Conservation (phyloP, 2,888 invertebrate species). For the Acanthoscelides obtectus region DNA sequence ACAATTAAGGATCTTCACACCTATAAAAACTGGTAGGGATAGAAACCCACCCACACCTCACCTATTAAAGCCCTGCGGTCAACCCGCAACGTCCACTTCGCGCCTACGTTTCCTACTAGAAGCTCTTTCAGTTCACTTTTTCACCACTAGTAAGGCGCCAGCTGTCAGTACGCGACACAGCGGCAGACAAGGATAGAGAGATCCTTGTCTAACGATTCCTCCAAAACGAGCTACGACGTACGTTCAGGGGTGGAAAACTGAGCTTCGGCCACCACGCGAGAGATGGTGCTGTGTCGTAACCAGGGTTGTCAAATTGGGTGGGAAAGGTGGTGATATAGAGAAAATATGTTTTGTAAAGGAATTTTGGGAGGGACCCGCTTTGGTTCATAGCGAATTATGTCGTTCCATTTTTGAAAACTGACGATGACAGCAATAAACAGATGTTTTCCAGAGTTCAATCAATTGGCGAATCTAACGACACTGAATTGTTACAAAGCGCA, state of each 20-base stretch:
- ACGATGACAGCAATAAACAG: no score
- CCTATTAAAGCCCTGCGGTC: not conserved
- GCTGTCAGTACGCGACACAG: not conserved
- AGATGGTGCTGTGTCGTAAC: not conserved
- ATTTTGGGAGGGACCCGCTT: no score
- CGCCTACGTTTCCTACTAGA: not conserved
- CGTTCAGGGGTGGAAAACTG: not conserved
- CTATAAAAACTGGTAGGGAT: not conserved
- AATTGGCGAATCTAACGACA: no score
- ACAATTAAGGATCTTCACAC: not conserved
- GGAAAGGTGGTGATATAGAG: not conserved
- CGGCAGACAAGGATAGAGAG: no score
- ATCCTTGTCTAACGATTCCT: not conserved
- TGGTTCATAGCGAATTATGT: no score
- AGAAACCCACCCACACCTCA: not conserved
- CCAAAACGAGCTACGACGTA: not conserved
- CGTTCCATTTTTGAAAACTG: no score
- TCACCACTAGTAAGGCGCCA: not conserved
- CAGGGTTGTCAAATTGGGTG: not conserved
- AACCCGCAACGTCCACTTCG: not conserved
- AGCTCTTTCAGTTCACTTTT: not conserved
- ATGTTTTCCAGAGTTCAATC: no score
- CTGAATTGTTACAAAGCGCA: no score
- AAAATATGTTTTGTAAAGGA: not conserved
- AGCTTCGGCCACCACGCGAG: not conserved